Base-by-base conservation (phyloP, 2,113 vertebrate genomes). In the Agapornis roseicollis region DNA sequence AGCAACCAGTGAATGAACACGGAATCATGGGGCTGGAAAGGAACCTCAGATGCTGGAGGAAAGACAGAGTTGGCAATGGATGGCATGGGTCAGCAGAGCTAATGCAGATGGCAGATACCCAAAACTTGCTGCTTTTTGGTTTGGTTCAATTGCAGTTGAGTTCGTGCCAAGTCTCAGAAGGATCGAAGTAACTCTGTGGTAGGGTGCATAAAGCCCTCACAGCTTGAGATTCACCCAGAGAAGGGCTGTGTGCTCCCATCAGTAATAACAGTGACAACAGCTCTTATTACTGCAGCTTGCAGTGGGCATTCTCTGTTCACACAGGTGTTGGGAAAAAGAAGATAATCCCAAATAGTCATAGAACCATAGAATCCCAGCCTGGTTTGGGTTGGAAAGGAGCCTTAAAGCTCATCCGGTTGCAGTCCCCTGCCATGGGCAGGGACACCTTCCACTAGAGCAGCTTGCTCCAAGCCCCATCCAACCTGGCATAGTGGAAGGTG, bases 401-500 rank as follows among this genome's bases (percentile, higher is more conserved):
- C 24, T 39, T 1, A 41, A 37, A 70, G 0, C 1, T 3, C 86
- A 19, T 2, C 73, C 4, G 2, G 16, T 27, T 2, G 14, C 56
- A 58, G 2, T 5, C 35, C 39, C 22, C 17, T 44, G 53, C 33
- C 6, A 0, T 2, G 14, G 8, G 47, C 68, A 86, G 53, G 58
- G 79, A 47, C 79, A 53, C 8, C 17, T 47, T 0, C 64, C 31
- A 11, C 47, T 2, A 6, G 6, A 41, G 5, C 69, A 78, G 24
- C 39, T 2, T n/a, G 31, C 64, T 80, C 82, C 44, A 1, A 89
- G 24, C 49, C 44, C 52, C 3, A 0, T 14, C 65, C 46, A 53
- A 0, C 31, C n/a, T 64, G 58, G 6, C 29, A 46, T 47, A 56
- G 18, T 20, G 19, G 53, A 20, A 56, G 31, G 55, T n/a, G 33